Percentiles rank a stretch among this genome's conserved stretches.
Evolutionary conservation across 2,113 vertebrate species (phyloP).

Genomic region (Brevimyrus niger): DNA sequence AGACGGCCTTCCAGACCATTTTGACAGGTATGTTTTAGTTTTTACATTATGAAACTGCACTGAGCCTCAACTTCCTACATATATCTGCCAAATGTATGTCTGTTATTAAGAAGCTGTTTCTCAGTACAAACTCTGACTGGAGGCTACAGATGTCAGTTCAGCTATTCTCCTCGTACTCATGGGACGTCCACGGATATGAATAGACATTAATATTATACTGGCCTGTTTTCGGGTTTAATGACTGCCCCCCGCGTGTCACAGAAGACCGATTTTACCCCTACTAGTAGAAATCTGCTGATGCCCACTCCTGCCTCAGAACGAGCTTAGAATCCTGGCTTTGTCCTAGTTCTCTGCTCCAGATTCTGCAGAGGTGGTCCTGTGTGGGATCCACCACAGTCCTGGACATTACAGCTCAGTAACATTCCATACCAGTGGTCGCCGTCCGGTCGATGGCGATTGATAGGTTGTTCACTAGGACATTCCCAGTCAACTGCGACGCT

Average conservation of each 20-base stretch:
- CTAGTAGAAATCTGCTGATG: not conserved
- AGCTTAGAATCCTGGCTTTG: not conserved
- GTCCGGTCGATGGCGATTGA: not conserved
- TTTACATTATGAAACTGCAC: not conserved
- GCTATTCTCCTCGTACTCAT: not conserved
- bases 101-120: not conserved
- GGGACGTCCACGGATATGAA: not conserved
- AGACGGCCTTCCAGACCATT: conserved; percentile 18
- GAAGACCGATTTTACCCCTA: not conserved
- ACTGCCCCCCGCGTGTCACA: not conserved
- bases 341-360: not conserved
- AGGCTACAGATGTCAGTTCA: not conserved
- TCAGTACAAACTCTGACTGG: not conserved
- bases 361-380: not conserved
- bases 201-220: not conserved
- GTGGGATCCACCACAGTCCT: not conserved
- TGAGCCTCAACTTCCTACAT: not conserved
- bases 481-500: not conserved
- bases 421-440: not conserved
- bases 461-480: not conserved
- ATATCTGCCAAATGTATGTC: not conserved
- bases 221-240: not conserved
- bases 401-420: not conserved
- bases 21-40: not conserved
- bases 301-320: not conserved